Conservation (phyloP, 35 echinoderm and acorn worm genomes). For the Ptychodera flava region DNA sequence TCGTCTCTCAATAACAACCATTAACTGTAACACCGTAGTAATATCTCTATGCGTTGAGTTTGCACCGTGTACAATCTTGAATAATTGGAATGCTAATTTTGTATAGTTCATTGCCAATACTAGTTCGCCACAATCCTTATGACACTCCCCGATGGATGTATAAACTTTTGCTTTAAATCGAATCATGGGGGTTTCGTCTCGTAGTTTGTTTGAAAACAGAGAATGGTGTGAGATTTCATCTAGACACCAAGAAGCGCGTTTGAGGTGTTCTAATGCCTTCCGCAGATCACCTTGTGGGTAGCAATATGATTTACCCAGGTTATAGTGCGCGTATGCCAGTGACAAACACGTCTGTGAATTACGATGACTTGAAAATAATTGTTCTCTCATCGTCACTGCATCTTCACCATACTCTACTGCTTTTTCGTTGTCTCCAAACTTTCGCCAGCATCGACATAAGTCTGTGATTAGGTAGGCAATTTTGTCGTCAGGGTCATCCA, state of each 20-base stretch:
- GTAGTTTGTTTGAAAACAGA: background rate
- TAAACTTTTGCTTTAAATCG: background rate
- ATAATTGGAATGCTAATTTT: background rate
- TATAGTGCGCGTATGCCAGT: background rate
- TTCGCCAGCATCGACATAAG: background rate
- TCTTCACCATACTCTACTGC: background rate
- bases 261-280: background rate
- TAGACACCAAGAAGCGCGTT: background rate
- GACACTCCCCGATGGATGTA: background rate
- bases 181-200: background rate
- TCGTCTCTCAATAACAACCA: background rate
- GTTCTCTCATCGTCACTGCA: background rate
- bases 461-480: background rate
- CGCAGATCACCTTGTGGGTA: background rate
- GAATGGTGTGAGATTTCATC: background rate
- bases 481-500: background rate
- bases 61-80: background rate
- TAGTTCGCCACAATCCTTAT: background rate
- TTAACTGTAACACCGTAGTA: background rate
- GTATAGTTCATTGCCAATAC: background rate
- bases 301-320: background rate
- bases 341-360: background rate
- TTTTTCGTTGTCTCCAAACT: background rate
- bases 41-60: background rate
- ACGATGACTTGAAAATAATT: background rate